A percentile compares a stretch with the other conserved stretches of the same genome.
Conservation (phyloP, 2,797 vertebrate species). For the Psittacula derbiana region DNA sequence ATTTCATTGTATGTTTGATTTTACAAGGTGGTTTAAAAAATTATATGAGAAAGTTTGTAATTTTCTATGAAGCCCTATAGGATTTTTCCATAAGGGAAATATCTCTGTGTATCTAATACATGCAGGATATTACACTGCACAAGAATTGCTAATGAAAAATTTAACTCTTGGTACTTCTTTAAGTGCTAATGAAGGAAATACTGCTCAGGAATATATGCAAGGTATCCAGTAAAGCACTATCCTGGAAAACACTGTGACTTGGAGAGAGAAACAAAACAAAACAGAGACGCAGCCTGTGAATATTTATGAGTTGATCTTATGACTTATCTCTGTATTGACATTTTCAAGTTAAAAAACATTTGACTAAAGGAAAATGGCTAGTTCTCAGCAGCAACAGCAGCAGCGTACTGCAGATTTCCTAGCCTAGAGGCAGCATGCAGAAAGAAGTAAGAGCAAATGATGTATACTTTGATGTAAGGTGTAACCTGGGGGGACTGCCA, state of each 20-base stretch:
- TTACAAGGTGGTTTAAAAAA: conserved; percentile 47
- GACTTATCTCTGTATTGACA: conserved; percentile 75
- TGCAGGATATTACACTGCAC: conserved; percentile 53
- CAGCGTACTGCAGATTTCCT: conserved; percentile 61
- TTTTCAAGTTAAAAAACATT: conserved; percentile 76
- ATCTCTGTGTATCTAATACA: conserved; percentile 25
- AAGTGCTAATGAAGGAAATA: conserved; percentile 67
- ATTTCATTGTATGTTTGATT: conserved; percentile 21
- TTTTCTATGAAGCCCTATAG: conserved; percentile 42
- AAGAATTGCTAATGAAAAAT: conserved; percentile 72
- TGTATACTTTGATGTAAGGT: conserved; percentile 64
- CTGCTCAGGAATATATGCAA: conserved; percentile 46
- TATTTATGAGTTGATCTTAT: conserved; percentile 78
- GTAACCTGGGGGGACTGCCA: conserved; percentile 23
- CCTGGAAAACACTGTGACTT: conserved; percentile 19
- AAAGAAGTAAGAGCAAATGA: conserved; percentile 57
- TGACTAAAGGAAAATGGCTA: conserved; percentile 72
- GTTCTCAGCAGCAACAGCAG: conserved; percentile 35
- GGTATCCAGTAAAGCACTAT: conserved; percentile 45
- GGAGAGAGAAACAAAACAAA: conserved; percentile 29
- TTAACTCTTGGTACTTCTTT: conserved; percentile 67
- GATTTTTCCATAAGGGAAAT: conserved; percentile 57
- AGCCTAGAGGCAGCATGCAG: conserved; percentile 54
- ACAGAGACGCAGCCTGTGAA: conserved; percentile 60
- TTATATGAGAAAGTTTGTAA: conserved; percentile 38